Evolutionary conservation across 2,113 vertebrate genomes (phyloP), one percentile per base, ranked within the genome.

Genomic region (Macrotis lagotis): DNA sequence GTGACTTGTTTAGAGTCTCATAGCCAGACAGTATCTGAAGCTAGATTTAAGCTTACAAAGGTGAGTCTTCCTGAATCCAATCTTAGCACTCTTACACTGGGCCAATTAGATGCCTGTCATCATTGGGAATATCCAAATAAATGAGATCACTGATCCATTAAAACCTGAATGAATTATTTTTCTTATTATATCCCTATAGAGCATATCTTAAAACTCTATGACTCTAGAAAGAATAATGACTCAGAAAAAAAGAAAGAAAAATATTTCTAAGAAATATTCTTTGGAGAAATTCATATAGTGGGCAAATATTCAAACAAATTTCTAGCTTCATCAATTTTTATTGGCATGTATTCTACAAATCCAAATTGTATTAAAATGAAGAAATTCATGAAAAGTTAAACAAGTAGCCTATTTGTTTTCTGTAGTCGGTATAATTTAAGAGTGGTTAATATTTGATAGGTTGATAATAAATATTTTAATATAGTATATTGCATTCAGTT

Each of bases 391-490:
- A 98, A 98, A 98, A 97, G 93, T 98, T 98, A 98, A 98, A 96
- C 96, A 97, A 98, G 97, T 95, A 96, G 95, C 91, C 97, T 98
- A 96, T 98, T 98, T 98, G 98, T 98, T 98, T 98, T 98, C 97
- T 97, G 97, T 96, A 95, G 96, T 97, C 97, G 94, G 88, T 95
- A 98, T 97, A 96, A 98, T 98, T 98, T 98, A 4, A 93, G 98
- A 98, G 97, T 97, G 37, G 92, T 98, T 98, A 98, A 98, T 98
- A 98, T 98, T 98, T 98, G 97, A 98, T 98, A 97, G 90, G 95
- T 95, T 96, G 96, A 96, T 98, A 97, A 98, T 98, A 98, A 98
- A 98, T 98, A 98, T 98, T 99, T 98, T 98, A 98, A 98, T 98
- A 98, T 92, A 98, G 94, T 97, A 95, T 98, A 98, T 98, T 98